Conservation (phyloP, 2,113 vertebrate species). For the Petrocephalus zakoni region DNA sequence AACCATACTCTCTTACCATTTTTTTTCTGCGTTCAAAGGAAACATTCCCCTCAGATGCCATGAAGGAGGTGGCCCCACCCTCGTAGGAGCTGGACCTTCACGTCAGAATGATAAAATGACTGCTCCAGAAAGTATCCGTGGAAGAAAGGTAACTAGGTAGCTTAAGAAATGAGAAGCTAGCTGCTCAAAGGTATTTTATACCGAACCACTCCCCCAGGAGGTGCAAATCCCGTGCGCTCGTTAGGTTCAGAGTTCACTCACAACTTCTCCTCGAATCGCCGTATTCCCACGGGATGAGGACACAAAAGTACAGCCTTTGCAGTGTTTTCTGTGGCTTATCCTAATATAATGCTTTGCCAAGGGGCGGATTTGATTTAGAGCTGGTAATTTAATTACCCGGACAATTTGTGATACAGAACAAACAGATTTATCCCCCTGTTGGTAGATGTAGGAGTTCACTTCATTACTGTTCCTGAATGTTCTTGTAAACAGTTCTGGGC, state of each 20-base stretch:
- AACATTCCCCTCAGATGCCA: background rate
- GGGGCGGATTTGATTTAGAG: background rate
- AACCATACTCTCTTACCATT: background rate
- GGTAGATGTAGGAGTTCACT: background rate
- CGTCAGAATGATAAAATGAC: background rate
- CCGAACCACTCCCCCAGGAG: no score
- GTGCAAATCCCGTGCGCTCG: background rate
- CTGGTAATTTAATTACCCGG: slow-evolving; percentile 24
- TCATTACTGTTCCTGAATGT: slow-evolving; percentile 2
- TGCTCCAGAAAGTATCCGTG: background rate
- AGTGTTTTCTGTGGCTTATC: background rate
- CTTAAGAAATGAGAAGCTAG: background rate
- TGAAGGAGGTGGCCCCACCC: background rate
- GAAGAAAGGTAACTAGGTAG: background rate
- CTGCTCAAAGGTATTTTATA: background rate
- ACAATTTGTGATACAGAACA: background rate
- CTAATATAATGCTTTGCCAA: background rate
- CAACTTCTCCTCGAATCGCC: background rate
- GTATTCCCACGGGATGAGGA: background rate
- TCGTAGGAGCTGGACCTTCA: background rate
- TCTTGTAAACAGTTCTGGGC: background rate
- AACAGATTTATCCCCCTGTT: slow-evolving; percentile 6
- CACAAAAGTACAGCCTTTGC: background rate
- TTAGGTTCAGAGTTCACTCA: background rate
- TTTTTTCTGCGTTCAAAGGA: background rate